Conservation (phyloP, 2,113 vertebrate species). For the Vimba vimba region DNA sequence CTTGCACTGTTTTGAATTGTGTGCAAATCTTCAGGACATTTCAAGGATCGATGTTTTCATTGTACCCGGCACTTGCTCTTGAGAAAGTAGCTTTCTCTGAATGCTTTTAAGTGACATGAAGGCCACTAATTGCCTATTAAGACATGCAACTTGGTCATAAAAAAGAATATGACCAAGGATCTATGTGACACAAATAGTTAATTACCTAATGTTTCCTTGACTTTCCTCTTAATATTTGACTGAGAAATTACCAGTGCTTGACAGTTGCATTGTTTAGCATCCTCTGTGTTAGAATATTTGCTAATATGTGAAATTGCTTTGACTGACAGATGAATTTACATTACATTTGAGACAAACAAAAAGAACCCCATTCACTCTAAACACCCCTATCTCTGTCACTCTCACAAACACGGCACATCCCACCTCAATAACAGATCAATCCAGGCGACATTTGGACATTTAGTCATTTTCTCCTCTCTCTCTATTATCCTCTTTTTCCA, state of each 20-base stretch:
- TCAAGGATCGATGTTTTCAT: slow-evolving; percentile 15
- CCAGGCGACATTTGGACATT: slow-evolving; percentile 15
- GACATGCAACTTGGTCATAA: neutral
- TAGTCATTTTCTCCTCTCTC: neutral
- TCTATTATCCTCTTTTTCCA: neutral
- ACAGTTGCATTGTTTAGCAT: slow-evolving; percentile 29
- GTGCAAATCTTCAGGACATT: neutral
- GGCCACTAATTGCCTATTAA: slow-evolving; percentile 21
- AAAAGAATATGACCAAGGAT: neutral
- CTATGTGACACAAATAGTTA: neutral
- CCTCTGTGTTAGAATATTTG: slow-evolving; percentile 22
- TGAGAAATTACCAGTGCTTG: slow-evolving; percentile 26
- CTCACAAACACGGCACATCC: neutral
- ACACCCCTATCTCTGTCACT: slow-evolving; percentile 30
- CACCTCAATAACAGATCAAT: slow-evolving; percentile 37
- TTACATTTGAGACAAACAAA: slow-evolving; percentile 21
- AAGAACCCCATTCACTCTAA: slow-evolving; percentile 23
- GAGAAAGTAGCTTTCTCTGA: slow-evolving; percentile 4
- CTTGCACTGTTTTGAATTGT: neutral
- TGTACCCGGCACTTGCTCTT: neutral
- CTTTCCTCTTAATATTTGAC: slow-evolving; percentile 22
- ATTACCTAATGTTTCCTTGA: neutral
- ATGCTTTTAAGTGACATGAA: neutral
- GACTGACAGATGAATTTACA: slow-evolving; percentile 36
- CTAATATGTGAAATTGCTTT: slow-evolving; percentile 41